phyloP scores from a whole-genome alignment of 2,888 invertebrate genomes.

The Uropetala carovei region DNA sequence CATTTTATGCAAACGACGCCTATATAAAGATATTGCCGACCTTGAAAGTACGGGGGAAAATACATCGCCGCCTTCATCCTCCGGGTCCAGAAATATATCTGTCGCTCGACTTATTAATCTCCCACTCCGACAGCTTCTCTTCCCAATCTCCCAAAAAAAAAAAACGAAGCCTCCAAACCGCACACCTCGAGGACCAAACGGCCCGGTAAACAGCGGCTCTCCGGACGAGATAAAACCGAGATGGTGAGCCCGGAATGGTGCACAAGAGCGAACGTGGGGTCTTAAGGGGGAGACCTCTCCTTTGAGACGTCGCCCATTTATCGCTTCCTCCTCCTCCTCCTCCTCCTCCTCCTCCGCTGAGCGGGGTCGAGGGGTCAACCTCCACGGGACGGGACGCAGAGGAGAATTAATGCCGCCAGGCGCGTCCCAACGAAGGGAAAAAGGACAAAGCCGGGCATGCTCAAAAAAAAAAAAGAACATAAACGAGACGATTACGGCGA shows the following conservation, averaged over 20 bases:
- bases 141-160: too few species aligned
- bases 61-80: not conserved
- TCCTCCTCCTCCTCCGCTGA: not conserved
- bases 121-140: too few species aligned
- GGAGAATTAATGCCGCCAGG: slow-evolving; percentile 26
- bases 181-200: too few species aligned
- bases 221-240: too few species aligned
- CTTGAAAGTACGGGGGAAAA: not conserved
- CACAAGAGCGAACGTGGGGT: too few species aligned
- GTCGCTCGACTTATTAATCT: too few species aligned
- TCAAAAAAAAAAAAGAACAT: not conserved
- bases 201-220: too few species aligned
- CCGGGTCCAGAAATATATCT: too few species aligned
- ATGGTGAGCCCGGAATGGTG: too few species aligned
- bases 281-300: not conserved
- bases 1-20: too few species aligned
- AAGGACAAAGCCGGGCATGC: not conserved
- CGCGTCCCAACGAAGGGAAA: not conserved
- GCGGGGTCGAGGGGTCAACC: slow-evolving; percentile 36
- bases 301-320: slow-evolving; percentile 23
- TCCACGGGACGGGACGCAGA: not conserved
- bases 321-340: slow-evolving; percentile 11
- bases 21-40: too few species aligned
- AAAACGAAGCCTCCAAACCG: too few species aligned
- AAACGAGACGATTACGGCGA: not conserved